Evolutionary conservation across 2,888 invertebrate species (phyloP), one percentile per base, ranked within the genome.

Genomic region (Epicampocera succincta): DNA sequence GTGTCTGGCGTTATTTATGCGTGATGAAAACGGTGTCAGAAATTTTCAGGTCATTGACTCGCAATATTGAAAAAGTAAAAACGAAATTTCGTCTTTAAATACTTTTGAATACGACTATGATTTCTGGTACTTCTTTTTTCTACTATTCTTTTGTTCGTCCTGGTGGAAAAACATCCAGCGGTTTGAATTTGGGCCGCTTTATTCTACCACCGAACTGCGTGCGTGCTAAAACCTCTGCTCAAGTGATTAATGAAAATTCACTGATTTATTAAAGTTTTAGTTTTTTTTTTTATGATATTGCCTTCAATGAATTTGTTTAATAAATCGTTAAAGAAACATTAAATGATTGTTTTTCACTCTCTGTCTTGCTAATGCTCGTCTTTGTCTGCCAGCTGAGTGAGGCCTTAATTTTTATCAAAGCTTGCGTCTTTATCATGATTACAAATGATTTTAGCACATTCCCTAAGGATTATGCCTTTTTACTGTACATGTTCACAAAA

Each of bases 231-330:
- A 48, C 66, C 46, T 38, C 42, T 25, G 11, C 48, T 33, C 29
- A 74, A 71, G 78, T 78, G 82, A 75, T 82, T 82, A 82, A 82
- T 77, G 78, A 74, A 74, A 69, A 73, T 71, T 69, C 56, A 52
- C 25, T 50, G 60, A 54, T 54, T 19, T 11, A 65, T 69, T 61
- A 29, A 15, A 40, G 15, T 68, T 68, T 56, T 50, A 6, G 19
- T 61, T 48, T 66, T 42, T 15, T 60, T 12, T 33, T 1, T n/a
- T n/a, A n/a, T n/a, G 33, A 29, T 25, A 52, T 72, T 13, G 21
- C 11, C 40, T 60, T 38, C 17, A 15, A 54, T 21, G 40, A 69
- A 40, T 38, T 58, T 52, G 52, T 60, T 46, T 40, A 66, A 78
- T 52, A 72, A 52, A 79, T 60, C 46, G 46, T 68, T 66, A 66